Base-by-base conservation (phyloP, 2,797 vertebrate species). In the Pseudopleuronectes americanus region DNA sequence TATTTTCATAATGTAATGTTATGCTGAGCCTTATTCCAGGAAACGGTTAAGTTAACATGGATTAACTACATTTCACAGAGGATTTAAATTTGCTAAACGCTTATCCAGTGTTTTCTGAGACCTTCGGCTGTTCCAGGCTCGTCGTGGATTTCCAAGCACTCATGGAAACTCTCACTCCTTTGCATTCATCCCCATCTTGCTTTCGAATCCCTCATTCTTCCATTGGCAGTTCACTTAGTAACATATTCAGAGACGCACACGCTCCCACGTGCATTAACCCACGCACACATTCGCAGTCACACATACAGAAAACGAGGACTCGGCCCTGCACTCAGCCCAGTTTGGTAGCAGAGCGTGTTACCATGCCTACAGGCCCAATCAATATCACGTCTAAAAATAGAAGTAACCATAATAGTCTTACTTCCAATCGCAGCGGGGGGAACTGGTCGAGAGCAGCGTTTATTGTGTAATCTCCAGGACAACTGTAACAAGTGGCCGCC, bases 331-430 rank as follows among this genome's bases (percentile, higher is more conserved):
- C 60, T 64, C 71, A 83, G 52, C 81, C 54, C 68, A 72, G 86
- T 87, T 84, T 85, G 74, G 49, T 74, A 84, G 79, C n/a, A 24
- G 62, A 84, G 74, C 13, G 24, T 78, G 92, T 91, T 81, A 76
- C 84, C 83, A 85, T 89, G 90, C 89, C 91, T 76, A 89, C 85
- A 68, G 87, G 89, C 71, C 74, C 78, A 81, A 93, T 94, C 92
- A 84, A 94, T 93, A 84, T 41, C 2, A 47, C 5, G 14, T 66
- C 90, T 91, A 92, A 87, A 93, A 91, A 92, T 93, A 93, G 83
- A 79, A 41, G n/a, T 1, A n/a, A 49, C 71, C 76, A 81, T 81
- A 89, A 91, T 84, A 87, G 84, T 85, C 73, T 87, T 89, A 86
- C 75, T 80, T 87, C 70, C 73, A 73, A 71, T 70, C 47, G 26